Percentiles rank a stretch among this genome's conserved stretches.
phyloP scores from a whole-genome alignment of 1,140 invertebrate species.

The Chrysomallon squamiferum region DNA sequence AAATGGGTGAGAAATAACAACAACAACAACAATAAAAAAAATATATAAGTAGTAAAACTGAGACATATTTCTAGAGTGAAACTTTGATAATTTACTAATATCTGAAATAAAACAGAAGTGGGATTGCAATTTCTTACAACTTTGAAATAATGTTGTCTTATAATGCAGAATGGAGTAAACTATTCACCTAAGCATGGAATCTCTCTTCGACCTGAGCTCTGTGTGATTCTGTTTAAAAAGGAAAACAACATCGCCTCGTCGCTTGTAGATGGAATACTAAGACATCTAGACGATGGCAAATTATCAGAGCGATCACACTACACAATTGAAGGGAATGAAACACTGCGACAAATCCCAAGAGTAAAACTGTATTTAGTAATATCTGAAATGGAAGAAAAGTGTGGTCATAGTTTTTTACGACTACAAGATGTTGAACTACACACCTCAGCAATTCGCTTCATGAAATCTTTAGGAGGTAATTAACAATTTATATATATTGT shows the following conservation, averaged over 20 bases:
- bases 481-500: background rate
- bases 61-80: too few relatives aligned
- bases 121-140: too few relatives aligned
- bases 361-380: slow-evolving; percentile 42
- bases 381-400: slow-evolving; percentile 30
- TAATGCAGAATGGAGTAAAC: slow-evolving; percentile 31
- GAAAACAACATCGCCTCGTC: slow-evolving; percentile 32
- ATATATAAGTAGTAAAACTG: too few relatives aligned
- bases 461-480: slow-evolving; percentile 38
- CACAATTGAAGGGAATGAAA: slow-evolving; percentile 34
- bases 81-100: too few relatives aligned
- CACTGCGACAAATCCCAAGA: slow-evolving; percentile 33
- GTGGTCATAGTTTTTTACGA: slow-evolving; percentile 14
- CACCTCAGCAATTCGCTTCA: slow-evolving; percentile 31
- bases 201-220: slow-evolving; percentile 38
- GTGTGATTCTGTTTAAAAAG: slow-evolving; percentile 36
- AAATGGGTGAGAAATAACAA: too few relatives aligned
- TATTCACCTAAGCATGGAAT: slow-evolving; percentile 35
- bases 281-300: slow-evolving; percentile 33
- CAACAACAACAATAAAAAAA: too few relatives aligned
- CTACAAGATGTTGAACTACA: slow-evolving; percentile 21
- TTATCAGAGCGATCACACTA: slow-evolving; percentile 27
- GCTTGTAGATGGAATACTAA: slow-evolving; percentile 28
- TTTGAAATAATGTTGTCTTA: too few relatives aligned
- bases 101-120: too few relatives aligned